Evolutionary conservation across 2,888 invertebrate species (phyloP).

Genomic region (Rotaria macrura): DNA sequence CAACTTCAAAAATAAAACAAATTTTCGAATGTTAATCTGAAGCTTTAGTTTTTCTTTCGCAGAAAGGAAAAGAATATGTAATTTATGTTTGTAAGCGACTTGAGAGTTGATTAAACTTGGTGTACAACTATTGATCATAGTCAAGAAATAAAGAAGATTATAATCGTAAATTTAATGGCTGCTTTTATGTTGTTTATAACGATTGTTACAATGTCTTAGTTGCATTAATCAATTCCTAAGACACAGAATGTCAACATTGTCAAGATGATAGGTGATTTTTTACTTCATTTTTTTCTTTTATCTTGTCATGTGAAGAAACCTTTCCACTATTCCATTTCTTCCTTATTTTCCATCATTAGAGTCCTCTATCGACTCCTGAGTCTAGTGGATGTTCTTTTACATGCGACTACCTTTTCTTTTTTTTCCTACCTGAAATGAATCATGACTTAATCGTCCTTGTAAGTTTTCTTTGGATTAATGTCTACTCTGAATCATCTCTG

Average conservation of each 20-base stretch:
- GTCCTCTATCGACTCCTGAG: neutral
- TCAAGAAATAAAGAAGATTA: too few species aligned
- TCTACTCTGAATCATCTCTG: too few species aligned
- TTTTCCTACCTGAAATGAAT: neutral
- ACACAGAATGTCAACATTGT: neutral
- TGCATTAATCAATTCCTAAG: neutral
- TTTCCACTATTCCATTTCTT: neutral
- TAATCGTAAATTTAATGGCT: too few species aligned
- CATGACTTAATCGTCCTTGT: neutral
- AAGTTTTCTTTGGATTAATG: neutral
- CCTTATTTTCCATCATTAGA: neutral
- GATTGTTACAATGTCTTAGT: too few species aligned
- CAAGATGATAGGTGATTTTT: neutral
- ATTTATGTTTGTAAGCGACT: too few species aligned
- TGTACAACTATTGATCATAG: too few species aligned
- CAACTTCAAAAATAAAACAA: too few species aligned
- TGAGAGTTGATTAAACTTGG: too few species aligned
- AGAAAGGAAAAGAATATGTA: too few species aligned
- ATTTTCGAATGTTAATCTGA: too few species aligned
- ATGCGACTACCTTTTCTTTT: neutral
- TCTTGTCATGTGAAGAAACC: neutral
- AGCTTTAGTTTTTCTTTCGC: too few species aligned
- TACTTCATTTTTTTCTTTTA: neutral
- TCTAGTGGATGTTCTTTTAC: neutral
- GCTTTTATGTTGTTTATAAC: too few species aligned